Conservation (phyloP, 2,888 invertebrate species). For the Eilema griseolum region DNA sequence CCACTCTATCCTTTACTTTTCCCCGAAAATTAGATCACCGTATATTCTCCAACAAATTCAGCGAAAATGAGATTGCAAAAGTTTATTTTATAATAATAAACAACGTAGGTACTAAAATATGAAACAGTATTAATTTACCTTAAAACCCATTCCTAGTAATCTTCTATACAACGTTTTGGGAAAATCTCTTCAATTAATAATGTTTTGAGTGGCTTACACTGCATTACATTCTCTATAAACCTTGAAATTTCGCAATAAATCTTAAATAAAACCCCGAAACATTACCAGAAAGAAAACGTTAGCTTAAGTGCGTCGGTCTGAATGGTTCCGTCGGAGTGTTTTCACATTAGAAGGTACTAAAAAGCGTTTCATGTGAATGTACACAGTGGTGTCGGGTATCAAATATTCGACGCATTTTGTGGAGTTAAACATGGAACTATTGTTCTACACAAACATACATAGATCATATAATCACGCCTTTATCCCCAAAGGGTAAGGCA, state of each 20-base stretch:
- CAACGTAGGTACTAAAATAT: neutral
- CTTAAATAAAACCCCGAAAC: constrained; percentile 36
- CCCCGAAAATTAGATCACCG: constrained; percentile 15
- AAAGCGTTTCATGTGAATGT: constrained; percentile 34
- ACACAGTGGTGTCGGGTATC: constrained; percentile 20
- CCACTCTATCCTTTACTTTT: constrained; percentile 22
- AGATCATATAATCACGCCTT: too few species aligned
- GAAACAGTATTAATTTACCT: neutral
- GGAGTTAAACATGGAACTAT: neutral
- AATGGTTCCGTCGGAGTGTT: constrained; percentile 17
- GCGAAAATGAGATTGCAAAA: constrained; percentile 16
- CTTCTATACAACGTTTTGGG: neutral
- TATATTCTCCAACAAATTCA: constrained; percentile 2
- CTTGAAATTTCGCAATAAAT: constrained; percentile 42
- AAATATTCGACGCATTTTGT: neutral
- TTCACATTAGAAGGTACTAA: constrained; percentile 15
- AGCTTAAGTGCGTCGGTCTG: constrained; percentile 18
- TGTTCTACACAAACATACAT: too few species aligned
- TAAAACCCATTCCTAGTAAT: neutral
- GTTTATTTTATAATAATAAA: constrained; percentile 17
- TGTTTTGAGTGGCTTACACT: constrained; percentile 54
- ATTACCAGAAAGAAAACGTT: constrained; percentile 25
- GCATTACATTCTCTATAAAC: constrained; percentile 42
- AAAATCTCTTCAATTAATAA: constrained; percentile 60
- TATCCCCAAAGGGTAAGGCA: too few species aligned